Base-by-base conservation (phyloP, 2,113 vertebrate species). In the Xenotilapia flavipinnis region DNA sequence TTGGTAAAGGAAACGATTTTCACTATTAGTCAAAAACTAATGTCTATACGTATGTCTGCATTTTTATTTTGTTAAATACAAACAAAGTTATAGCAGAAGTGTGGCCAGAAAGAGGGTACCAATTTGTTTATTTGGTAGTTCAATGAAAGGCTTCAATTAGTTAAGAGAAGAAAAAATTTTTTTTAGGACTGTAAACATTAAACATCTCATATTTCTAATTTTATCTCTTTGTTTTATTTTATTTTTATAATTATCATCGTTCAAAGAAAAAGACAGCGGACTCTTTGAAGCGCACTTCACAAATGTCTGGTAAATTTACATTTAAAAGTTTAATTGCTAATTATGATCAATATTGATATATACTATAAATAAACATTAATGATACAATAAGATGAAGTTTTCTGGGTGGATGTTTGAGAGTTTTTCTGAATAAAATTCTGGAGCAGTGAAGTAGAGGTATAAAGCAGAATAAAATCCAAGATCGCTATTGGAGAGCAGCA, bases 151-250 rank as follows among this genome's bases (percentile, higher is more conserved):
- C 31, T 62, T 62, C 58, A 62, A 19, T 36, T 62, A 36, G 6
- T 5, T 62, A 62, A n/a, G 31, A 62, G 58, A 62, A 62, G 15
- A 33, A 62, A 19, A 33, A 6, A 4, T 0, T 0, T 0, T 23
- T 23, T 23, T 26, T 13, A 65, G 60, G 19, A 65, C 17, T 65
- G 19, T 38, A 38, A 65, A 21, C 10, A 38, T 65, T 65, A 38
- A 65, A 36, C 10, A 65, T 65, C 33, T 38, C 10, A 65, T 38
- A 21, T 65, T 65, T 65, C 33, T 38, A 65, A 38, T 38, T 38
- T n/a, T 12, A 65, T 21, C 19, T 40, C n/a, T 40, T 68, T 14
- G 3, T 40, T 68, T 68, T 70, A 9, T 15, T 23, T 40, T 21
- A 40, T 40, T 40, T 23, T 42, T 42, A 14, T 14, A 42, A 23